phyloP scores from a whole-genome alignment of 2,888 invertebrate genomes.

The Nemotelus nigrinus region DNA sequence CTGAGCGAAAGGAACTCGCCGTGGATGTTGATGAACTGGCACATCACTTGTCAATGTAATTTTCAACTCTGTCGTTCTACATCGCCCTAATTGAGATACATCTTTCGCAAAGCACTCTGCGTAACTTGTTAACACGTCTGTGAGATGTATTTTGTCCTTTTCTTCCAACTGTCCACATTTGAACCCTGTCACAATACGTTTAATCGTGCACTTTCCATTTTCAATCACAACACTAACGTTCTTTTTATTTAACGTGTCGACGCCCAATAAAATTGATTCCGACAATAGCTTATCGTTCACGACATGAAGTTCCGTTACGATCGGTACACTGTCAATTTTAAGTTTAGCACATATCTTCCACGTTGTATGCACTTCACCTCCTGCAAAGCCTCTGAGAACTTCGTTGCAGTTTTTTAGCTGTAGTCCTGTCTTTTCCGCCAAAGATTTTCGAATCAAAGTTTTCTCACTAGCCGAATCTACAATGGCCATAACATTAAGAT shows the following conservation, averaged over 20 bases:
- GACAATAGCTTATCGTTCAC: neutral
- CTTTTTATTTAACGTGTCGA: neutral
- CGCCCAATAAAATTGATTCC: neutral
- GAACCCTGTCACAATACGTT: neutral
- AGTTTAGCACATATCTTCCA: neutral
- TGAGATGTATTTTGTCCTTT: neutral
- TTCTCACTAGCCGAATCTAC: no score
- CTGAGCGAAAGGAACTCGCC: neutral
- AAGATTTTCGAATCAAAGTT: no score
- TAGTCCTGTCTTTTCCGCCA: no score
- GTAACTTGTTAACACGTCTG: neutral
- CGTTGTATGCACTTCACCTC: no score
- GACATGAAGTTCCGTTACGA: neutral
- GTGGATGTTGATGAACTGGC: neutral
- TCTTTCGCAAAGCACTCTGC: neutral
- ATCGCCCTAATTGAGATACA: neutral
- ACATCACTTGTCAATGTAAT: neutral
- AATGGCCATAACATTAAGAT: no score
- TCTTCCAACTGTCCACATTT: neutral
- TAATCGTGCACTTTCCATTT: neutral
- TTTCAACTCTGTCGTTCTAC: neutral
- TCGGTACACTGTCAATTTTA: neutral
- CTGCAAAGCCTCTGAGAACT: no score
- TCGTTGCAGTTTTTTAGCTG: no score
- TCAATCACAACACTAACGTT: neutral